phyloP scores from a whole-genome alignment of 1,140 invertebrate genomes.

The Leptestheria dahalacensis region DNA sequence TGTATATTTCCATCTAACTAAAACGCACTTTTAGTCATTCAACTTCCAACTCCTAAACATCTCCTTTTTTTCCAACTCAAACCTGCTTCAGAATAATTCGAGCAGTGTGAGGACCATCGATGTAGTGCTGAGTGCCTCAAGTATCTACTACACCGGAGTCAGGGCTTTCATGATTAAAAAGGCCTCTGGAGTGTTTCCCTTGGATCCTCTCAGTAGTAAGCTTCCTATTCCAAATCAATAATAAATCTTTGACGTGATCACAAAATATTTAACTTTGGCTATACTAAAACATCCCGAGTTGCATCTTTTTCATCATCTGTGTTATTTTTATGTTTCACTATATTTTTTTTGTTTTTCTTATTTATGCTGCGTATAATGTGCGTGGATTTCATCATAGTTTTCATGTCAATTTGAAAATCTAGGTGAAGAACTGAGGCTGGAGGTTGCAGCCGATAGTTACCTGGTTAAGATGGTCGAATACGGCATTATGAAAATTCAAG shows the following conservation, averaged over 20 bases:
- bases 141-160: slow-evolving; percentile 62
- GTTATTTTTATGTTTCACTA: neutral
- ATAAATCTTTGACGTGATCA: no score
- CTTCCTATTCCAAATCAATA: neutral
- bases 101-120: neutral
- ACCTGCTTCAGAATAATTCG: neutral
- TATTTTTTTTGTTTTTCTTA: neutral
- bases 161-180: slow-evolving; percentile 49
- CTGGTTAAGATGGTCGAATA: slow-evolving; percentile 55
- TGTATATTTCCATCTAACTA: no score
- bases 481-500: slow-evolving; percentile 53
- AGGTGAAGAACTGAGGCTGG: slow-evolving; percentile 45
- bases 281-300: no score
- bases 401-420: slow-evolving; percentile 14
- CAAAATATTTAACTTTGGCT: no score
- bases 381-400: neutral
- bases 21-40: no score
- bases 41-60: neutral
- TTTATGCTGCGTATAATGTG: neutral
- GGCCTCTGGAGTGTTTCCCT: slow-evolving; percentile 41
- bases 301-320: neutral
- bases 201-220: slow-evolving; percentile 41
- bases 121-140: slow-evolving; percentile 41
- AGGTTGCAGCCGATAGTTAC: slow-evolving; percentile 45
- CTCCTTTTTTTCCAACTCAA: neutral